A percentile compares a stretch with the other conserved stretches of the same genome.
These are phyloP conservation scores for Thryonomys swinderianus DNA, from an alignment of 2,113 vertebrate genomes.

Conservation along the genomic window DNA sequence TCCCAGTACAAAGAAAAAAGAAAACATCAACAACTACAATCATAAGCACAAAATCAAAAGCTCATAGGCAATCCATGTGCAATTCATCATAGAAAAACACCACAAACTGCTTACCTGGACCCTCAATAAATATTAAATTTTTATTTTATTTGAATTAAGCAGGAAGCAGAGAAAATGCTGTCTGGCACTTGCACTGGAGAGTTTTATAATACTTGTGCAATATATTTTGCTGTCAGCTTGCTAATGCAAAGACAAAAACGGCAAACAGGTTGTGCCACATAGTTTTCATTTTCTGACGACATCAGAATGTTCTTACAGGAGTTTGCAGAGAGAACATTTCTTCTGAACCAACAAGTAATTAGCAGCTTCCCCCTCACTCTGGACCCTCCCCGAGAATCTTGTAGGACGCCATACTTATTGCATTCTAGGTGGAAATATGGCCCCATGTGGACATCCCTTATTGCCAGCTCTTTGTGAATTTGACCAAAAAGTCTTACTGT, in stretches of 20 bases:
- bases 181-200: not conserved
- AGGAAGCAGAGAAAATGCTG: not conserved
- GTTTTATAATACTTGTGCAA: not conserved
- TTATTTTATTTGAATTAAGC: not conserved
- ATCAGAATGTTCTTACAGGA: not conserved
- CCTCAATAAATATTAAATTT: not conserved
- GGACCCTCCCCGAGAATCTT: not conserved
- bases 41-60: not conserved
- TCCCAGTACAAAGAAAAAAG: not conserved
- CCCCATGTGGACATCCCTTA: rapidly evolving
- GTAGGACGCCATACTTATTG: rapidly evolving
- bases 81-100: not conserved
- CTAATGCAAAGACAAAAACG: not conserved
- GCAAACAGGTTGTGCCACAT: not conserved
- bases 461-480: not conserved
- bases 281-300: conserved; percentile 48
- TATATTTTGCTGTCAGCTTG: not conserved
- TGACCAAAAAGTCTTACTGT: not conserved
- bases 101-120: not conserved
- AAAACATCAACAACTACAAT: not conserved
- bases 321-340: not conserved
- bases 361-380: not conserved
- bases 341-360: conserved; percentile 32
- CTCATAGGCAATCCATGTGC: not conserved
- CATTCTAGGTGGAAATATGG: rapidly evolving